phyloP scores from a whole-genome alignment of 1,140 invertebrate species.

The Oscheius sp. region DNA sequence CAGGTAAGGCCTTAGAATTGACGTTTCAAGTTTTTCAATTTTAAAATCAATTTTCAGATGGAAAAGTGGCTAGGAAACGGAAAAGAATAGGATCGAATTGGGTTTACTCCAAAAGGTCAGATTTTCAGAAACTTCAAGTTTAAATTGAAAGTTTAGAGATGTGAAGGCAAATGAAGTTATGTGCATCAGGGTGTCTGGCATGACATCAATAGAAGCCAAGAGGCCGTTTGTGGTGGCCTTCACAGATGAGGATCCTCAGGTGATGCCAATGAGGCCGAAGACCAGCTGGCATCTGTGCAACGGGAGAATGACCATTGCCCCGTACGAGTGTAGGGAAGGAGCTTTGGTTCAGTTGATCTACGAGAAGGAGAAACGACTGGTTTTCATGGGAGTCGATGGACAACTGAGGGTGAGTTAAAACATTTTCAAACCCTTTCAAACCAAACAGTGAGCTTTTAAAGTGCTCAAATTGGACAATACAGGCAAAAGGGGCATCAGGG shows the following conservation, averaged over 20 bases:
- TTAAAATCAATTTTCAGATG: neutral
- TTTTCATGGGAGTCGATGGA: neutral
- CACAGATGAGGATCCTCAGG: constrained; percentile 3
- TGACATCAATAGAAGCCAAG: neutral
- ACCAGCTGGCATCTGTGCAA: constrained; percentile 1
- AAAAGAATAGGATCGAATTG: constrained; percentile 1
- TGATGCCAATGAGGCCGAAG: neutral
- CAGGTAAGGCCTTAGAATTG: too few species aligned
- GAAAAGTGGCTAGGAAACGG: neutral
- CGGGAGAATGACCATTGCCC: neutral
- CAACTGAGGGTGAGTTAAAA: neutral
- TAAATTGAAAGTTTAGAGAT: neutral
- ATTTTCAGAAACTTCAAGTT: neutral
- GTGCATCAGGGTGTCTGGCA: neutral
- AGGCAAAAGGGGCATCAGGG: too few species aligned
- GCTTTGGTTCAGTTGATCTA: neutral
- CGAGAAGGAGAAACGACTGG: neutral
- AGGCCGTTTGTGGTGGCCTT: neutral
- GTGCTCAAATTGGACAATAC: too few species aligned
- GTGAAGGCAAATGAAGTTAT: neutral
- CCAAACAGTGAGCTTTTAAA: too few species aligned
- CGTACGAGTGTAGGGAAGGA: neutral
- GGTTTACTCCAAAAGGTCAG: neutral
- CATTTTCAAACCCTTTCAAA: too few species aligned
- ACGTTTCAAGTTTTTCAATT: too few species aligned